Base-by-base conservation (phyloP, 1,140 invertebrate species). In the Drosophila carrolli region DNA sequence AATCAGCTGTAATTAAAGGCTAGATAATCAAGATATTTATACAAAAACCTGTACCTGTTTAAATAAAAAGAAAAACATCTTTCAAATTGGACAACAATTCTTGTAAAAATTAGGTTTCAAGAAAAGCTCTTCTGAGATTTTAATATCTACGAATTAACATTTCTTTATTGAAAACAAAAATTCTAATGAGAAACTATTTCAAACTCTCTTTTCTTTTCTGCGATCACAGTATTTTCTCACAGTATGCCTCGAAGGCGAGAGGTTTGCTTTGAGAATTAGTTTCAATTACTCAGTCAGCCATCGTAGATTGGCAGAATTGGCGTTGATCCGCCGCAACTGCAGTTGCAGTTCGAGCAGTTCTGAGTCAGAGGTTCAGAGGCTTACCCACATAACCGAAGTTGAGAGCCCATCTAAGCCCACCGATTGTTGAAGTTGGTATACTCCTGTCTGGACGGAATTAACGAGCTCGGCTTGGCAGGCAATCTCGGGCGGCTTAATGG, bases 241-340 rank as follows among this genome's bases (percentile, higher is more conserved):
- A 66, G 65, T 68, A 13, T 29, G 0, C 10, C 23, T 19, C 19
- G 35, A 63, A 62, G 60, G 72, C 65, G 58, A 65, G 54, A 62
- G 56, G 59, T 80, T 86, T 76, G 50, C 83, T 83, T 86, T 88
- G 72, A 79, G 63, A 86, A 86, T 86, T 86, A 86, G 83, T 83
- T 76, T 88, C 83, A 88, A 86, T 86, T 86, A 86, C 83, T 50
- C 38, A 41, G 51, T 16, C 63, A 51, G 63, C 35, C 57, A 44
- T 44, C 41, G 51, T 76, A 71, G 75, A 77, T 77, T 78, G 75
- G 53, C 46, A 63, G 65, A 78, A 78, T 78, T 77, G 75, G 57
- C 63, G 40, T 55, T 78, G 63, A 76, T 76, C 56, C 50, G 62
- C 50, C 19, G 56, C 47, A 57, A 47, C 19, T 37, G 43, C 16